Conservation (phyloP, 2,888 invertebrate species). For the Monoplex corrugatus region DNA sequence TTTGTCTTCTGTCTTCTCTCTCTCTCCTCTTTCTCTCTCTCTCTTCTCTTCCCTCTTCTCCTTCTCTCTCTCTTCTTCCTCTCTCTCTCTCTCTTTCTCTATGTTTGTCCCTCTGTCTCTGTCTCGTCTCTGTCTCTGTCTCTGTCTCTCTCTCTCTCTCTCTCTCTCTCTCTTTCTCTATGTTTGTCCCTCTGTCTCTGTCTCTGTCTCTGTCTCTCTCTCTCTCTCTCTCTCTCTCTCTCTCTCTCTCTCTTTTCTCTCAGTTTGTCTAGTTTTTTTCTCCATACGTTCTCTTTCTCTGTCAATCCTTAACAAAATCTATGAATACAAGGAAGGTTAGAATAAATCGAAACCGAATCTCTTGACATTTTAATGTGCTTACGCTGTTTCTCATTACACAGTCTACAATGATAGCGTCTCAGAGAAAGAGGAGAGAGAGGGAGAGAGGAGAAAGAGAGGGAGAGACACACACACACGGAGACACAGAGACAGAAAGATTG, state of each 20-base stretch:
- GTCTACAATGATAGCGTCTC: not conserved
- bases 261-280: not conserved
- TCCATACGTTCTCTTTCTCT: not conserved
- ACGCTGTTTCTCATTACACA: constrained; percentile 32
- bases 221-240: not conserved
- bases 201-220: not conserved
- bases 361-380: constrained; percentile 41
- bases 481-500: not conserved
- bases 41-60: not conserved
- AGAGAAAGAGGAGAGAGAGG: not conserved
- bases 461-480: constrained; percentile 2
- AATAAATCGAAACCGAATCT: constrained; percentile 27
- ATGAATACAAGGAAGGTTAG: constrained; percentile 12
- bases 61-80: not conserved
- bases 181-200: constrained; percentile 11
- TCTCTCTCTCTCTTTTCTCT: not conserved
- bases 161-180: not conserved
- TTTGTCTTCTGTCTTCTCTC: not conserved
- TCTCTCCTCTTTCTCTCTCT: not conserved
- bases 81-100: not conserved
- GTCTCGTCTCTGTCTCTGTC: not conserved
- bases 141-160: not conserved
- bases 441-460: constrained; percentile 7
- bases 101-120: too few species aligned
- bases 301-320: not conserved